Conservation (phyloP, 1,140 invertebrate genomes). For the Phocides pigmalion region DNA sequence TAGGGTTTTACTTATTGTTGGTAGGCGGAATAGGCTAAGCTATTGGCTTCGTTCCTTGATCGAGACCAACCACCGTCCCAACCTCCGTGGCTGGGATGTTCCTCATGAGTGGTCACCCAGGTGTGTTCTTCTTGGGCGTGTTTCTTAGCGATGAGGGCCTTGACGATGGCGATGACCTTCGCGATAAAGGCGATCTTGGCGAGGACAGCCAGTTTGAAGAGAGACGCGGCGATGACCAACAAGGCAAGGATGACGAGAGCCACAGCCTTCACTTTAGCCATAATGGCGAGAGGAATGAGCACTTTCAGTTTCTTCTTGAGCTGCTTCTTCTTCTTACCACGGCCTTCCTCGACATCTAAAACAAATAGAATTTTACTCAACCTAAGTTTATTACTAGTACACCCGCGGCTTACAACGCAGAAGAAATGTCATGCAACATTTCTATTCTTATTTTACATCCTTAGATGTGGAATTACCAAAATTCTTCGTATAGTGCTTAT, state of each 20-base stretch:
- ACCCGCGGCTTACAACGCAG: no score
- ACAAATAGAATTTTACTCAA: conserved; percentile 34
- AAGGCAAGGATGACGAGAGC: conserved; percentile 58
- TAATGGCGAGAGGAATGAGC: conserved; percentile 63
- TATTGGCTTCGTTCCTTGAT: conserved; percentile 82
- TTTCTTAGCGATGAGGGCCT: conserved; percentile 87
- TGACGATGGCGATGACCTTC: conserved; percentile 67
- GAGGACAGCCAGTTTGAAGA: conserved; percentile 70
- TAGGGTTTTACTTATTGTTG: no score
- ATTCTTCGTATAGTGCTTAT: no score
- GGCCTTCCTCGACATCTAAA: conserved; percentile 61
- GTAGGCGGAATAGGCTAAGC: conserved; percentile 87
- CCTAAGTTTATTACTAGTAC: no score
- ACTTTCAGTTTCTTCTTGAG: conserved; percentile 75
- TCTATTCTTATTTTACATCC: no score
- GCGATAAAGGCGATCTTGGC: conserved; percentile 75
- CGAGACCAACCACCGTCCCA: conserved; percentile 85
- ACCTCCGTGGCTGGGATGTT: conserved; percentile 75
- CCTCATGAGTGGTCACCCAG: conserved; percentile 84
- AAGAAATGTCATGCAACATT: no score
- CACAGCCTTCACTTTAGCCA: conserved; percentile 68
- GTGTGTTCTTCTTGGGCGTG: conserved; percentile 87
- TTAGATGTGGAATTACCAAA: no score
- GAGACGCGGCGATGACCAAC: conserved; percentile 67
- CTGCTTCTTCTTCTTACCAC: conserved; percentile 76